phyloP scores from a whole-genome alignment of 92 coral and sea anemone genomes.

The Metridium senile region DNA sequence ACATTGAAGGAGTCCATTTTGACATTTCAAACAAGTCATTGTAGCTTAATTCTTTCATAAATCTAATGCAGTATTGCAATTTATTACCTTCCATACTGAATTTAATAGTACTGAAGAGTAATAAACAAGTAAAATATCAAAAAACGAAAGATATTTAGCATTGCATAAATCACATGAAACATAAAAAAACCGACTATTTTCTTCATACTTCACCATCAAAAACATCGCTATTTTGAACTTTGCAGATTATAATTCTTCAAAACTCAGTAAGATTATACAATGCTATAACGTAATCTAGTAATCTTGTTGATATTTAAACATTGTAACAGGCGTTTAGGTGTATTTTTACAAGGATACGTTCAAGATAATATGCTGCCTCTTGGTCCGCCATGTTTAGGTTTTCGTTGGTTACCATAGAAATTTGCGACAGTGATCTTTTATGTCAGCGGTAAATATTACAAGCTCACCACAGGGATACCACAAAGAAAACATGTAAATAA shows the following conservation, averaged over 20 bases:
- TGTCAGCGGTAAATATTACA: conserved; percentile 13
- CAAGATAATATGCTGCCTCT: conserved; percentile 83
- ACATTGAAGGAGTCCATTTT: not conserved
- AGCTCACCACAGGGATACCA: conserved; percentile 14
- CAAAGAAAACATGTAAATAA: not conserved
- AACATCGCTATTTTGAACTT: not conserved
- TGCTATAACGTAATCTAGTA: not conserved
- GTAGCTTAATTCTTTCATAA: not conserved
- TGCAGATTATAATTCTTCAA: not conserved
- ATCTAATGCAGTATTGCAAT: not conserved
- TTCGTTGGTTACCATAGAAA: conserved; percentile 73
- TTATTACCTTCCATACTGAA: not conserved
- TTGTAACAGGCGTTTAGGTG: not conserved
- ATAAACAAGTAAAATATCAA: not conserved
- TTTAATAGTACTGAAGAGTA: not conserved
- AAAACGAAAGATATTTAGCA: not conserved
- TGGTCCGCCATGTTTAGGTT: conserved; percentile 94
- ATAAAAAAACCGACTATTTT: not conserved
- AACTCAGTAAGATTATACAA: not conserved
- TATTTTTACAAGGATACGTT: conserved; percentile 81
- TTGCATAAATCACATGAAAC: not conserved
- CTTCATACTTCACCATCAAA: not conserved
- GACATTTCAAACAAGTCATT: not conserved
- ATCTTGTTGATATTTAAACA: not conserved
- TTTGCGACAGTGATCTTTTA: not conserved